Evolutionary conservation across 2,888 invertebrate species (phyloP).

Genomic region (Fissipunctia ypsillon): DNA sequence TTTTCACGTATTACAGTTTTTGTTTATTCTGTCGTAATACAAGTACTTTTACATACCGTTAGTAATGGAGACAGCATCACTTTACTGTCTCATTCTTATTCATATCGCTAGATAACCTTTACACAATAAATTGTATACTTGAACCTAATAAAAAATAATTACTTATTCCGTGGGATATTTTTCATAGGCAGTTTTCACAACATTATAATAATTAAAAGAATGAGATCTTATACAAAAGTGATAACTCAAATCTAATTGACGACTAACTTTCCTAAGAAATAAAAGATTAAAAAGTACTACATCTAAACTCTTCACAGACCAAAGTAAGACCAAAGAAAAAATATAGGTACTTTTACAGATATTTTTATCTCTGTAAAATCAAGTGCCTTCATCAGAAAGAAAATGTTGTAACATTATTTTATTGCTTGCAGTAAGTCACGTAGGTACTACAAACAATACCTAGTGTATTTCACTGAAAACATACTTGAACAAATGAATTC

Average conservation of each 20-base stretch:
- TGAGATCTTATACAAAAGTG: not conserved
- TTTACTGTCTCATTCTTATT: not conserved
- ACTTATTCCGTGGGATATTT: not conserved
- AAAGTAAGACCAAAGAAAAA: not conserved
- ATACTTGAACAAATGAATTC: constrained; percentile 25
- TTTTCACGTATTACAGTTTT: too few relatives aligned
- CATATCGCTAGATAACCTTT: constrained; percentile 23
- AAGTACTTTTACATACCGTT: not conserved
- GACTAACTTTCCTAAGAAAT: not conserved
- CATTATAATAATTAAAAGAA: not conserved
- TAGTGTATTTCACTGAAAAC: constrained; percentile 14
- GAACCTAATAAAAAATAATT: not conserved
- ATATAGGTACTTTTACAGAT: rapidly evolving
- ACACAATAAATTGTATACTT: not conserved
- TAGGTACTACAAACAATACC: not conserved
- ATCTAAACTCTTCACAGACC: not conserved
- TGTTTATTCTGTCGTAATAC: not conserved
- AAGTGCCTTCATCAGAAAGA: not conserved
- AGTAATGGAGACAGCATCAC: not conserved
- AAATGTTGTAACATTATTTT: constrained; percentile 2
- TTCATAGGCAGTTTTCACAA: constrained; percentile 16
- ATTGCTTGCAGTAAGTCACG: not conserved
- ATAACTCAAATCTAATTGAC: not conserved
- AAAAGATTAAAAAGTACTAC: constrained; percentile 13
- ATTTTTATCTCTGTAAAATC: not conserved